phyloP scores from a whole-genome alignment of 2,888 invertebrate species.

The Arrhopalites spinosus region DNA sequence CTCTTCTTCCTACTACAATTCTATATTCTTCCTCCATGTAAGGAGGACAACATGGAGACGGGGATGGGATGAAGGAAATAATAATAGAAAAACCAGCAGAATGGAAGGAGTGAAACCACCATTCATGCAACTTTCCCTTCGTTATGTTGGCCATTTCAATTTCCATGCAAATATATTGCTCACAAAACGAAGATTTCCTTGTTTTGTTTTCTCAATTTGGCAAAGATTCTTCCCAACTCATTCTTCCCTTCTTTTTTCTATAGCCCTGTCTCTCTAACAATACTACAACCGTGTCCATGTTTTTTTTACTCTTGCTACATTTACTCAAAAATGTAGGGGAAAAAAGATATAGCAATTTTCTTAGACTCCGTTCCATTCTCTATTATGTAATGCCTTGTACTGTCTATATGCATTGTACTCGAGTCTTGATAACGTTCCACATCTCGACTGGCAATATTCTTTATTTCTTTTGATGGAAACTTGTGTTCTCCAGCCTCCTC shows the following conservation, averaged over 20 bases:
- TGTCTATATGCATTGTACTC: not conserved
- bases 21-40: not conserved
- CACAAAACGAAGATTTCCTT: conserved; percentile 27
- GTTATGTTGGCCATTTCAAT: conserved; percentile 41
- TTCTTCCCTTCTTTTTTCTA: too few relatives aligned
- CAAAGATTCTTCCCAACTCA: conserved; percentile 29
- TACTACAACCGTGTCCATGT: not conserved
- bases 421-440: not conserved
- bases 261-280: too few relatives aligned
- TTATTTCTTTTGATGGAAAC: not conserved
- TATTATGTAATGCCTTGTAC: not conserved
- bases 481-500: too few relatives aligned
- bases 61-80: not conserved
- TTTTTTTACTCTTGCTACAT: not conserved
- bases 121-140: conserved; percentile 24
- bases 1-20: not conserved
- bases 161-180: conserved; percentile 44
- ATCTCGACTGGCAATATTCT: not conserved
- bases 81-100: not conserved
- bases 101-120: conserved; percentile 3
- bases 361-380: not conserved
- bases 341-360: not conserved
- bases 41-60: not conserved
- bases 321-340: not conserved
- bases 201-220: conserved; percentile 23